A percentile compares a stretch with the other conserved stretches of the same genome.
Evolutionary conservation across 2,797 vertebrate species (phyloP).

Genomic region (Lophotriccus pileatus): DNA sequence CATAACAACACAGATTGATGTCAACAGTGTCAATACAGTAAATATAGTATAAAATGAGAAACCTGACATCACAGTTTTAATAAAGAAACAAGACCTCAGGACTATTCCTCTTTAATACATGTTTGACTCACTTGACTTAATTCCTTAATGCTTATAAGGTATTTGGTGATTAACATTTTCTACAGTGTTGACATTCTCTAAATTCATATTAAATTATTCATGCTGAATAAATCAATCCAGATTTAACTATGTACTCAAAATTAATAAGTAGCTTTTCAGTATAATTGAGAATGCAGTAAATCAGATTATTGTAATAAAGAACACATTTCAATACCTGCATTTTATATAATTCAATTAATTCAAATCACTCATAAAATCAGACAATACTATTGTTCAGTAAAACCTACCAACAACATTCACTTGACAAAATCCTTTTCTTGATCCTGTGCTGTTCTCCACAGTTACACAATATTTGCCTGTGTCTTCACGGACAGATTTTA

Average conservation of each 20-base stretch:
- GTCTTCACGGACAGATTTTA: constrained; percentile 89
- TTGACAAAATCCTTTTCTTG: constrained; percentile 92
- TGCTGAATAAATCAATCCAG: not conserved
- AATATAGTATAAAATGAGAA: not conserved
- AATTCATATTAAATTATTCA: not conserved
- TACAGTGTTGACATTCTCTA: not conserved
- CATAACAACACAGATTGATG: not conserved
- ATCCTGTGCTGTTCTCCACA: constrained; percentile 93
- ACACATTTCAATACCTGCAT: not conserved
- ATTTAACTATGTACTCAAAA: not conserved
- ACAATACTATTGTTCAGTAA: not conserved
- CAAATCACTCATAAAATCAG: not conserved
- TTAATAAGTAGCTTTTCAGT: not conserved
- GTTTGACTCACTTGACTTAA: not conserved
- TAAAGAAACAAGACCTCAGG: not conserved
- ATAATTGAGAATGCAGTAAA: not conserved
- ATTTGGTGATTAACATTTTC: not conserved
- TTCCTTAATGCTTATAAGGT: not conserved
- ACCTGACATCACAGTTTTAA: not conserved
- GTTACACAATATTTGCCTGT: constrained; percentile 92
- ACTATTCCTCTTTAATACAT: not conserved
- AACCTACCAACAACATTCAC: constrained; percentile 91
- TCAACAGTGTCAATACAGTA: not conserved
- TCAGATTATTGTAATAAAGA: not conserved
- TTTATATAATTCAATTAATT: not conserved